Evolutionary conservation across 2,888 invertebrate species (phyloP), one percentile per base, ranked within the genome.

Genomic region (Lymantria dispar): DNA sequence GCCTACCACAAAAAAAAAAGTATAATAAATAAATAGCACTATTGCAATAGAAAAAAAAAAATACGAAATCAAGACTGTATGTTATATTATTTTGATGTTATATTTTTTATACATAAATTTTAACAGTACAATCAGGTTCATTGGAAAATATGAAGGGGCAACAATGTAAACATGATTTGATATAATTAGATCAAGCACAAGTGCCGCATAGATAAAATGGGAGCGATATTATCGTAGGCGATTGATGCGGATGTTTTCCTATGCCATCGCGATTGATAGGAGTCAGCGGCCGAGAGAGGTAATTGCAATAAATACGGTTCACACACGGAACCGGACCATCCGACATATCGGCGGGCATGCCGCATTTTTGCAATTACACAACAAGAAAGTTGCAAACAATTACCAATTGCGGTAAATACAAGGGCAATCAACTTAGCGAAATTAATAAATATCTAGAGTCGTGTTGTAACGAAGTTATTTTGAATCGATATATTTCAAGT

Each of bases 291-390:
- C 79, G 74, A 72, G 68, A 63, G 74, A 74, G 74, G 80, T 87
- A 86, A 88, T 88, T 88, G 86, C 80, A 83, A 85, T 87, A 87
- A 87, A 83, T 82, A 83, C 78, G 72, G 82, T 78, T 80, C 81
- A 80, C 83, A 82, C 82, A 78, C 78, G 74, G 78, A 72, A n/a
- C 81, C 80, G 80, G 83, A 82, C 79, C 61, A 67, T 66, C 64
- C 64, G 65, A 74, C 77, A 72, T 68, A 72, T 74, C 70, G 48
- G 44, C 62, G 66, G 62, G 68, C 77, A 74, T 69, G 76, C 72
- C 65, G 74, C 79, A 80, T 83, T 79, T 78, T 75, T 74, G 74
- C 73, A 80, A 81, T 86, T 84, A 81, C 74, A 73, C 69, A 84
- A 82, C 78, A 78, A 74, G 69, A n/a, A n/a, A n/a, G n/a, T n/a